Evolutionary conservation across 2,113 vertebrate species (phyloP).

Genomic region (Nothocercus nigrocapillus): DNA sequence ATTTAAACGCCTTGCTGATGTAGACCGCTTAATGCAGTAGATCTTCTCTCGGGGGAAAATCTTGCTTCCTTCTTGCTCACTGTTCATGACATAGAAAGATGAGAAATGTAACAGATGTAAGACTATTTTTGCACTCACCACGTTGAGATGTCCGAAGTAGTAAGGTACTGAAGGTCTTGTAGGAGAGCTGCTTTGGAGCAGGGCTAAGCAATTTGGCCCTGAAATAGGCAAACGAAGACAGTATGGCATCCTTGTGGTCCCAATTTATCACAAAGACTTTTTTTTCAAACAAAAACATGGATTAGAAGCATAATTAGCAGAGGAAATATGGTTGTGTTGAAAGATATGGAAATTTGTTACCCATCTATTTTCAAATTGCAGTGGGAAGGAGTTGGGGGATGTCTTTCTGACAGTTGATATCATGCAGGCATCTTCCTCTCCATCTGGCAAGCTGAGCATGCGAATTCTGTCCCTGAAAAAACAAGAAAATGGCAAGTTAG

Average conservation of each 20-base stretch:
- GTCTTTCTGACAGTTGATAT: background rate
- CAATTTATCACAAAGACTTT: background rate
- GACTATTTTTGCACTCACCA: rapidly evolving
- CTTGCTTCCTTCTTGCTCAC: background rate
- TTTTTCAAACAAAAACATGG: background rate
- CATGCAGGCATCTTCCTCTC: background rate
- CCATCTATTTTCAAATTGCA: background rate
- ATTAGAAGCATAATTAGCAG: background rate
- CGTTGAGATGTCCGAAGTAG: background rate
- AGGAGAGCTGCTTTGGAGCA: background rate
- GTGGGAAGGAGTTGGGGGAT: background rate
- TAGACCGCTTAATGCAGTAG: background rate
- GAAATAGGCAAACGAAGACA: background rate
- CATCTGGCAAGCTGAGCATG: background rate
- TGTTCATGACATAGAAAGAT: background rate
- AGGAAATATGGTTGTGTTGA: background rate
- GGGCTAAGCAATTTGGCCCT: background rate
- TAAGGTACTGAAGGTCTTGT: rapidly evolving
- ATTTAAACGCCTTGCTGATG: background rate
- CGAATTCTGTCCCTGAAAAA: background rate
- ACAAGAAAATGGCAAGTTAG: background rate
- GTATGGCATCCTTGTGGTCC: background rate
- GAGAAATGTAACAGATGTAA: background rate
- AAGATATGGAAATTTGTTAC: background rate
- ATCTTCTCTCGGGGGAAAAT: background rate